These are phyloP conservation scores for Hippocampus abdominalis DNA, from an alignment of 2,113 vertebrate genomes.

Conservation along the genomic window DNA sequence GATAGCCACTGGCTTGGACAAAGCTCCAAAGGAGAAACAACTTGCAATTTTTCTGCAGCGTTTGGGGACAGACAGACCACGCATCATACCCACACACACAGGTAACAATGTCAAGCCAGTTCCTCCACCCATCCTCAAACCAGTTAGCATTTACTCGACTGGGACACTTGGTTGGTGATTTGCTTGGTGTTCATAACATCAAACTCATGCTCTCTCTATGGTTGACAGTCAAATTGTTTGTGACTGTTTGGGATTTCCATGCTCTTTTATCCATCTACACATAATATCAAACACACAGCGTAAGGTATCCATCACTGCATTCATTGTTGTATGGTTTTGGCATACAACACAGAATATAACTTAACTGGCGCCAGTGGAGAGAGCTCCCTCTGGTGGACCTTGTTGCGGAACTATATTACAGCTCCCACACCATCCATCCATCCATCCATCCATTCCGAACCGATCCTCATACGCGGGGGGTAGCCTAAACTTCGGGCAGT, in stretches of 20 bases:
- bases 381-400: background rate
- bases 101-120: constrained; percentile 44
- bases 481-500: no score
- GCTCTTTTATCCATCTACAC: background rate
- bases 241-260: background rate
- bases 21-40: constrained; percentile 68
- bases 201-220: background rate
- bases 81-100: constrained; percentile 58
- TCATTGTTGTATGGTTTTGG: no score
- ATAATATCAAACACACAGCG: background rate
- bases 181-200: background rate
- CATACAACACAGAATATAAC: background rate
- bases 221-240: background rate
- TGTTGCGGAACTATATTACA: background rate
- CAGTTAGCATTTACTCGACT: background rate
- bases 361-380: background rate
- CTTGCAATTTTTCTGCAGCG: constrained; percentile 65
- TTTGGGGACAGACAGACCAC: constrained; percentile 57
- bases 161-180: background rate
- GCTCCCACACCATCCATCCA: no score
- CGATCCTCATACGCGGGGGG: no score
- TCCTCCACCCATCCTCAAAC: background rate
- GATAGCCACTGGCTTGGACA: constrained; percentile 64
- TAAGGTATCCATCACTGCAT: background rate
- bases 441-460: no score